Evolutionary conservation across 1,140 invertebrate genomes (phyloP).

Genomic region (Cyrtorhinus lividipennis): DNA sequence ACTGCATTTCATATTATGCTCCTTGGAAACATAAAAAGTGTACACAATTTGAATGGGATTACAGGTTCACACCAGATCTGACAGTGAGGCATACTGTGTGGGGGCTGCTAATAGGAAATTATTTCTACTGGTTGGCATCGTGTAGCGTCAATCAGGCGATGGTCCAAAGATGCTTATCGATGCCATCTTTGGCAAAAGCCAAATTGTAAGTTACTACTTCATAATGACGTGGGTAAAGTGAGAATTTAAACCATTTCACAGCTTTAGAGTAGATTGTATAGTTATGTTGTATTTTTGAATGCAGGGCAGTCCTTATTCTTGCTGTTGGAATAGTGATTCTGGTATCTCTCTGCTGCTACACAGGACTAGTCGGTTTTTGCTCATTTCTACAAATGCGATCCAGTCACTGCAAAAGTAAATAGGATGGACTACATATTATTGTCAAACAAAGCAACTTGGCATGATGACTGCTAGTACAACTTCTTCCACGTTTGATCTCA

Average conservation of each 20-base stretch:
- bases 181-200: slow-evolving; percentile 52
- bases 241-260: not conserved
- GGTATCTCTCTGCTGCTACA: slow-evolving; percentile 44
- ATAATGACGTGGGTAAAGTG: not conserved
- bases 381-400: slow-evolving; percentile 60
- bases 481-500: no score
- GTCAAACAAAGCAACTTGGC: no score
- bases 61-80: slow-evolving; percentile 58
- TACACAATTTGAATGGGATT: slow-evolving; percentile 22
- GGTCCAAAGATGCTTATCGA: slow-evolving; percentile 64
- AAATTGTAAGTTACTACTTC: slow-evolving; percentile 44
- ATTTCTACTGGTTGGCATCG: slow-evolving; percentile 63
- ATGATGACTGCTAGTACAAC: no score
- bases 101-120: slow-evolving; percentile 63
- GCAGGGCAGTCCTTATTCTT: slow-evolving; percentile 31
- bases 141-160: slow-evolving; percentile 73
- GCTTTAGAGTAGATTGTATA: not conserved
- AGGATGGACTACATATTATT: not conserved
- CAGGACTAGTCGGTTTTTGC: slow-evolving; percentile 66
- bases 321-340: slow-evolving; percentile 31
- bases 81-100: slow-evolving; percentile 67
- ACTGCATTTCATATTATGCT: slow-evolving; percentile 23
- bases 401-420: slow-evolving; percentile 40
- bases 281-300: no score
- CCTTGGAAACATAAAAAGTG: slow-evolving; percentile 15